Conservation (phyloP, 2,888 invertebrate species). For the Lithophane leautieri region DNA sequence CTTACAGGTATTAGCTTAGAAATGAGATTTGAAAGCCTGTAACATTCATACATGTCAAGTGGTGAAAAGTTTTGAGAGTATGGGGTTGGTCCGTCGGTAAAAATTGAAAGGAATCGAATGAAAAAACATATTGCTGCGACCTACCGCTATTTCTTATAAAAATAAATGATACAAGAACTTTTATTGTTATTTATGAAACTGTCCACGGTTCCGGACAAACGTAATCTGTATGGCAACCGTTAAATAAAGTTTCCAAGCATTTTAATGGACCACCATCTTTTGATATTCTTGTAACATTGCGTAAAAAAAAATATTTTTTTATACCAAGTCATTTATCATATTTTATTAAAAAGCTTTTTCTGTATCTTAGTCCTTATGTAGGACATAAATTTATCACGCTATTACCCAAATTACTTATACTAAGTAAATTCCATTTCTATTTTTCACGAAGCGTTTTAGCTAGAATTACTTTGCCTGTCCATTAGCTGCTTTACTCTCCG, state of each 20-base stretch:
- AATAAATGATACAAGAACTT: neutral
- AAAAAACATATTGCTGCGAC: neutral
- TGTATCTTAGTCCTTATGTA: constrained; percentile 33
- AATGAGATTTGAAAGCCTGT: constrained; percentile 55
- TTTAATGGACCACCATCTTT: constrained; percentile 20
- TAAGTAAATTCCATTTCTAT: constrained; percentile 52
- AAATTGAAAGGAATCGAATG: neutral
- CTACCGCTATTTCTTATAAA: neutral
- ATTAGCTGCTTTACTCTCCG: constrained; percentile 40
- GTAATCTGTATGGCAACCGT: constrained; percentile 12
- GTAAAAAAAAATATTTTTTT: constrained; percentile 6
- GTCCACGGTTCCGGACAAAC: neutral
- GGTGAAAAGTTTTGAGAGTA: constrained; percentile 9
- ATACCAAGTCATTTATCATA: constrained; percentile 41
- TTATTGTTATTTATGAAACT: neutral
- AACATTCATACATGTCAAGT: constrained; percentile 50
- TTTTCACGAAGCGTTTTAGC: constrained; percentile 45
- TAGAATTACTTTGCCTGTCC: constrained; percentile 53
- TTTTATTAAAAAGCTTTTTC: constrained; percentile 41
- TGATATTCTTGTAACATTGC: neutral
- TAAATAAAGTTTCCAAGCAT: constrained; percentile 4
- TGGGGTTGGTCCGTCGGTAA: neutral
- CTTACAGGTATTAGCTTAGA: constrained; percentile 63
- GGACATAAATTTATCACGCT: constrained; percentile 52
- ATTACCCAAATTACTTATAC: constrained; percentile 49